Evolutionary conservation across 2,888 invertebrate genomes (phyloP).

Genomic region (Bhutanitis thaidina): DNA sequence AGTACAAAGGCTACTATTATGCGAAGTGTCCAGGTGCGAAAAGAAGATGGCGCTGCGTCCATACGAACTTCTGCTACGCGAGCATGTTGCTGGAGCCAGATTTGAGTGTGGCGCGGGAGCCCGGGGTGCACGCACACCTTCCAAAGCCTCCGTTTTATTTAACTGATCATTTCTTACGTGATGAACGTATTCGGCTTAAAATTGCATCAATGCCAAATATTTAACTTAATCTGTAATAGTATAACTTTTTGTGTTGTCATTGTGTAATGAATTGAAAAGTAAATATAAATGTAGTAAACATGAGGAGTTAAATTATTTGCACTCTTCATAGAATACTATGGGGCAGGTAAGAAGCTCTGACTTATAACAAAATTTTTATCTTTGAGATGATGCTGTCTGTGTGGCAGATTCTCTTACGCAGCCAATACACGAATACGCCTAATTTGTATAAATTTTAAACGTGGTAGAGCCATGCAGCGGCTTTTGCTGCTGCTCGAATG

Average conservation of each 20-base stretch:
- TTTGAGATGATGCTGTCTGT: too few species aligned
- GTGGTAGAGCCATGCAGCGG: too few species aligned
- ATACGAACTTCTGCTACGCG: conserved; percentile 45
- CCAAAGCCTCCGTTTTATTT: neutral
- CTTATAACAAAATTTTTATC: too few species aligned
- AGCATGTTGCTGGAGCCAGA: conserved; percentile 11
- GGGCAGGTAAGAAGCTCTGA: too few species aligned
- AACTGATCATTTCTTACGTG: neutral
- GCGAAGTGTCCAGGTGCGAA: conserved; percentile 22
- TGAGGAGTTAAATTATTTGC: too few species aligned
- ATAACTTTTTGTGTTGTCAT: neutral
- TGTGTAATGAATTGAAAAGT: neutral
- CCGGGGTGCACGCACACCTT: neutral
- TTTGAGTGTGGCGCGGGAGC: neutral
- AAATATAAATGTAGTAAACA: too few species aligned
- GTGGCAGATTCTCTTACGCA: too few species aligned
- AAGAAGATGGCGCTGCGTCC: conserved; percentile 51
- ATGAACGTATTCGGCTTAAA: neutral
- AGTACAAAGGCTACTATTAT: conserved; percentile 29
- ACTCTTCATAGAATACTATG: too few species aligned
- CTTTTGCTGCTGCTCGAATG: too few species aligned
- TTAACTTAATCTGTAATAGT: neutral
- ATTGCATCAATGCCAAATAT: neutral
- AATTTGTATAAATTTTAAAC: too few species aligned
- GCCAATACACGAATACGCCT: too few species aligned